Base-by-base conservation (phyloP, 2,113 vertebrate species). In the Zosterops borbonicus region DNA sequence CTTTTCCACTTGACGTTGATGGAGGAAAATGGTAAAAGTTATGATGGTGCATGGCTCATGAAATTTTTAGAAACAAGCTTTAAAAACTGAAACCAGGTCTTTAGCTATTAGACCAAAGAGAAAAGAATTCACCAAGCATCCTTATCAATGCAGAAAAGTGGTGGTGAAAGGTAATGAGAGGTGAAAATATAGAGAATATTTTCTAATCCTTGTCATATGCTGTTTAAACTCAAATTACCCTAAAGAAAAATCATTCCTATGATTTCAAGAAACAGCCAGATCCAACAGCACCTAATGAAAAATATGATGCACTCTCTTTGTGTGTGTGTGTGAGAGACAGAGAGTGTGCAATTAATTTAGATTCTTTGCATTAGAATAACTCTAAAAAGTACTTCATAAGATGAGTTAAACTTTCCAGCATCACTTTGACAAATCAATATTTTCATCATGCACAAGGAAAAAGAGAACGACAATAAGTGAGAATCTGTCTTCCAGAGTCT, bases 191-290 rank as follows among this genome's bases (percentile, higher is more conserved):
- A 55, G 12, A 9, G 11, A 5, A 62, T 76, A 46, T 65, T 83
- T 64, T 76, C 25, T 69, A 92, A 29, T 62, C 33, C 7, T 37
- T 93, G 22, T 65, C 20, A 69, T 39, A 52, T 4, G 2, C 8
- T 69, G 3, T 69, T 94, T 80, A 85, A 82, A 41, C 14, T 19
- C 28, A 64, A 60, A 64, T 79, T 70, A 12, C 8, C 15, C 60
- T n/a, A 41, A 89, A 17, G 16, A 21, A 91, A 87, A 79, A 69
- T 49, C 0, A 0, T 78, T 87, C 37, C 46, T 64, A 11, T 79
- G 67, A 83, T 88, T 92, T 88, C 49, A 90, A 56, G 31, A 63
- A 87, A 70, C 31, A 67, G 25, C 41, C 69, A 87, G n/a, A 75
- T 92, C 14, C 22, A 79, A n/a, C 41, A 73, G 39, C 44, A 60